These are phyloP conservation scores for Acheta domesticus DNA, from an alignment of 2,888 invertebrate genomes.

Conservation along the genomic window DNA sequence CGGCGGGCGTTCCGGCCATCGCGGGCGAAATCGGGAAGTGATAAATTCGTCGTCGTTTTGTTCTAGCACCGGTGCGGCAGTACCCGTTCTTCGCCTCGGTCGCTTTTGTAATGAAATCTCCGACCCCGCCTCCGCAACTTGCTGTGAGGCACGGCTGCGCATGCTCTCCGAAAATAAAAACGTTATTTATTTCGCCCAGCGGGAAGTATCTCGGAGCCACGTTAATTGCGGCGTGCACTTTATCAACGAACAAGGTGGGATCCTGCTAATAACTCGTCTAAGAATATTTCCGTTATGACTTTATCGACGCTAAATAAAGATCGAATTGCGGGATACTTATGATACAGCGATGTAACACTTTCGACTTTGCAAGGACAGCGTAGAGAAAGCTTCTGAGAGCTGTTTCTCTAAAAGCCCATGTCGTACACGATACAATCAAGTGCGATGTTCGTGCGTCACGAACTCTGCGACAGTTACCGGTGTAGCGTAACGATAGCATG, in stretches of 20 bases:
- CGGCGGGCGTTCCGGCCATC: too few species aligned
- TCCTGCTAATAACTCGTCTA: neutral
- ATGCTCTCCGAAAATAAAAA: neutral
- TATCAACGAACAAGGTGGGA: neutral
- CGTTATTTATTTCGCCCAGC: neutral
- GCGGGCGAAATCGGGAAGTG: neutral
- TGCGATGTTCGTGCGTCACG: too few species aligned
- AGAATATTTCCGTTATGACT: neutral
- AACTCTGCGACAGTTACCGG: too few species aligned
- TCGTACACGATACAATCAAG: too few species aligned
- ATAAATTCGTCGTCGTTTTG: neutral
- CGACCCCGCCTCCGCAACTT: neutral
- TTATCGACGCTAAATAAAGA: conserved; percentile 3
- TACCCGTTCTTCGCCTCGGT: neutral
- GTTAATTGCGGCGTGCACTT: neutral
- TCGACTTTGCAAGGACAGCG: too few species aligned
- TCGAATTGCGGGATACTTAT: neutral
- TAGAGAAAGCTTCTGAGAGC: too few species aligned
- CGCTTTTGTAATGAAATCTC: neutral
- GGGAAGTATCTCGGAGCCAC: neutral
- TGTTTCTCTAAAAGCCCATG: too few species aligned
- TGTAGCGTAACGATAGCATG: too few species aligned
- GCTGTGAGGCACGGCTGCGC: neutral
- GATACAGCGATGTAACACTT: too few species aligned
- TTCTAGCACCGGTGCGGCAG: neutral